phyloP scores from a whole-genome alignment of 2,797 vertebrate genomes.

The Calcarius lapponicus region DNA sequence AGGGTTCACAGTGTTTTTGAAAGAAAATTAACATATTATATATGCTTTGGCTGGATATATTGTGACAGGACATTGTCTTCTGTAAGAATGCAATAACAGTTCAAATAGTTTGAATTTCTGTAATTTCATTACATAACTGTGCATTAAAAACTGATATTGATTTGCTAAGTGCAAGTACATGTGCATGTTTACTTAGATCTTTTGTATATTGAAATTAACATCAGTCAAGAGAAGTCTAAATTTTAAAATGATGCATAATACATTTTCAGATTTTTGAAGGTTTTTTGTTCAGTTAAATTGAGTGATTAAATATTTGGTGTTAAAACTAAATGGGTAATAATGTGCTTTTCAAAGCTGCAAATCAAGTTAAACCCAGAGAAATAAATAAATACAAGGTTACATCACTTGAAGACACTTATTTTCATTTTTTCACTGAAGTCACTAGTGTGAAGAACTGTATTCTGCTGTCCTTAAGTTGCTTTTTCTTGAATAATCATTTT shows the following conservation, averaged over 20 bases:
- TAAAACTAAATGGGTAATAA: background rate
- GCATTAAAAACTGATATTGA: background rate
- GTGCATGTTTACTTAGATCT: background rate
- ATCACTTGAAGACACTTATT: accelerated
- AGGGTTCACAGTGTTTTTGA: background rate
- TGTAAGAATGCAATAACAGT: background rate
- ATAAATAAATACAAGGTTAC: background rate
- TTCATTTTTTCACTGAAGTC: background rate
- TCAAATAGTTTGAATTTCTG: background rate
- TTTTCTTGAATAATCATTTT: background rate
- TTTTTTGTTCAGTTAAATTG: accelerated
- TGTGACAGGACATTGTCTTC: background rate
- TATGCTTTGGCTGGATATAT: background rate
- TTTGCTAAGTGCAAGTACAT: background rate
- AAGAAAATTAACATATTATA: background rate
- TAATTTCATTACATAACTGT: background rate
- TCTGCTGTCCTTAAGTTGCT: background rate
- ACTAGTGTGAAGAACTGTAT: background rate
- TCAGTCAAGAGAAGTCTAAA: background rate
- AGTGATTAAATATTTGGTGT: background rate
- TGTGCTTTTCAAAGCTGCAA: background rate
- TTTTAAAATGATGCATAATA: background rate
- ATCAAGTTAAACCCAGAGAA: background rate
- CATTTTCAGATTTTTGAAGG: background rate
- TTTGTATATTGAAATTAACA: background rate